A percentile compares a stretch with the other conserved stretches of the same genome.
These are phyloP conservation scores for Ophonus ardosiacus DNA, from an alignment of 2,888 invertebrate genomes.

Conservation along the genomic window DNA sequence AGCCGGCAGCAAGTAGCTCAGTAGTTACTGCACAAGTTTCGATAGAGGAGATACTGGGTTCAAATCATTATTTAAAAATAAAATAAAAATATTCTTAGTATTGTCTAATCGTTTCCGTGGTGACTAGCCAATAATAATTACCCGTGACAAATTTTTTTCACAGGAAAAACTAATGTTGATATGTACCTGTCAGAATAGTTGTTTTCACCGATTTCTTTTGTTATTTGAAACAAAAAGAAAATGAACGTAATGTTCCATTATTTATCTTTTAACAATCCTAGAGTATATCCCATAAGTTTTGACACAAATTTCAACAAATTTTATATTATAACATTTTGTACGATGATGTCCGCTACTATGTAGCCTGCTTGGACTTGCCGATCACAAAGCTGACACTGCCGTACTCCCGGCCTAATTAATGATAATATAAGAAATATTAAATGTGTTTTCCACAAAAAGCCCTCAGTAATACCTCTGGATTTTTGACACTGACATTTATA, in stretches of 20 bases:
- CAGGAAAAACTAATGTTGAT: not conserved
- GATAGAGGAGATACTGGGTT: not conserved
- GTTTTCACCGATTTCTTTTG: not conserved
- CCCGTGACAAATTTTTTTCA: not conserved
- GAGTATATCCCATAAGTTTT: too few species aligned
- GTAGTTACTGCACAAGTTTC: not conserved
- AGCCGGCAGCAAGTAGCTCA: not conserved
- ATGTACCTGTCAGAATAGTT: not conserved
- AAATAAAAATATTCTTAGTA: not conserved
- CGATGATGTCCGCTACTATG: too few species aligned
- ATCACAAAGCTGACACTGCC: too few species aligned
- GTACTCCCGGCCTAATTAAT: too few species aligned
- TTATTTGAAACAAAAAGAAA: not conserved
- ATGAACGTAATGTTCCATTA: not conserved
- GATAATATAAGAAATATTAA: too few species aligned
- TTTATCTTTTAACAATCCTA: too few species aligned
- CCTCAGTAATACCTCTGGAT: too few species aligned
- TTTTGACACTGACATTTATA: too few species aligned
- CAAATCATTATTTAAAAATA: not conserved
- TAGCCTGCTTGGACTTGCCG: too few species aligned
- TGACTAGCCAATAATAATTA: not conserved
- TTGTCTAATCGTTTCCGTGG: constrained; percentile 4
- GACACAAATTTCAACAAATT: too few species aligned
- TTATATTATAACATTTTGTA: too few species aligned
- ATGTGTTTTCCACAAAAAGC: too few species aligned